These are phyloP conservation scores for Nymphalis polychloros DNA, from an alignment of 2,888 invertebrate genomes.

Conservation along the genomic window DNA sequence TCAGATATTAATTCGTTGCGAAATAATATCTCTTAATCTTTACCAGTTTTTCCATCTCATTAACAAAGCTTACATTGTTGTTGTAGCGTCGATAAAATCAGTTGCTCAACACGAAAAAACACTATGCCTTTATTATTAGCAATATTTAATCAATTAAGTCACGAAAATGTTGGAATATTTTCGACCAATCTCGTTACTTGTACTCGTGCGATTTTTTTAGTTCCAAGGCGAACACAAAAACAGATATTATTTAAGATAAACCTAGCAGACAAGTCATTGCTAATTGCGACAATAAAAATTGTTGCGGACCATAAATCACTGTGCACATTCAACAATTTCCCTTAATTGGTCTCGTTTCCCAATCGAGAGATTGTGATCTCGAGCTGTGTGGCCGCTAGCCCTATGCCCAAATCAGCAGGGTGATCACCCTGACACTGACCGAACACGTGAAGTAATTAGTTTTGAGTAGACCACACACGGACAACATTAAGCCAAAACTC, in stretches of 20 bases:
- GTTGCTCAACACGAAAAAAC: conserved; percentile 14
- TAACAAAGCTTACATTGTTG: conserved; percentile 4
- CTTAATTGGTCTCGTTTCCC: conserved; percentile 70
- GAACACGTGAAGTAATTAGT: conserved; percentile 43
- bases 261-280: conserved; percentile 49
- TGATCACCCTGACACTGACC: conserved; percentile 48
- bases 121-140: neutral
- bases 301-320: conserved; percentile 62
- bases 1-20: neutral
- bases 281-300: conserved; percentile 62
- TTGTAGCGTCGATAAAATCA: conserved; percentile 2
- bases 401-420: conserved; percentile 42
- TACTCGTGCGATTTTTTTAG: conserved; percentile 31
- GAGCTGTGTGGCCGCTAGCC: conserved; percentile 49
- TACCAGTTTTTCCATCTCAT: conserved; percentile 3
- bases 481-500: conserved; percentile 49
- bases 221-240: conserved; percentile 31
- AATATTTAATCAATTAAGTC: conserved; percentile 4
- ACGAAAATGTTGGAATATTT: conserved; percentile 18
- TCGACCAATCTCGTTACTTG: conserved; percentile 31
- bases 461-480: conserved; percentile 62
- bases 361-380: conserved; percentile 63
- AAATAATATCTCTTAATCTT: neutral
- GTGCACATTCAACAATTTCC: conserved; percentile 63
- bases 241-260: conserved; percentile 38